Evolutionary conservation across 2,888 invertebrate species (phyloP).

Genomic region (Tenthredo mesomela): DNA sequence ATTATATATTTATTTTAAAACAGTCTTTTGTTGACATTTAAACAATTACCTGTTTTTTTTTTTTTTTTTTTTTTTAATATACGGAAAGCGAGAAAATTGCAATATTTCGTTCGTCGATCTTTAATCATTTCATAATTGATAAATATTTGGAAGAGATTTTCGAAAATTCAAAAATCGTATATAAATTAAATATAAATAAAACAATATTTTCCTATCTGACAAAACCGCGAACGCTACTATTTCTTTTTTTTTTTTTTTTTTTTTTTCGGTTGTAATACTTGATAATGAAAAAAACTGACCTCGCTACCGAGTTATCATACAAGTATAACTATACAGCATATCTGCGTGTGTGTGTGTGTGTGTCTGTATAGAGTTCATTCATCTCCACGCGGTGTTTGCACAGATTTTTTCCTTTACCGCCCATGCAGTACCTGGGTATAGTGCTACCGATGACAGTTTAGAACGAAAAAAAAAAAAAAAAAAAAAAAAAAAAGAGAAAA

Average conservation of each 20-base stretch:
- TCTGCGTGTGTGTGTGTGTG: background rate
- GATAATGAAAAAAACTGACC: constrained; percentile 12
- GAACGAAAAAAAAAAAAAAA: too few species aligned
- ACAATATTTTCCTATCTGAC: background rate
- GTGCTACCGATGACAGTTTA: background rate
- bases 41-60: background rate
- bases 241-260: background rate
- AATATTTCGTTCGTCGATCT: background rate
- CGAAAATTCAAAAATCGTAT: background rate
- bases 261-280: background rate
- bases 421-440: background rate
- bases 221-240: background rate
- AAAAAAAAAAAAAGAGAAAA: too few species aligned
- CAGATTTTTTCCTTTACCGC: background rate
- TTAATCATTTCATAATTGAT: background rate
- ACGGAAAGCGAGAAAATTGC: background rate
- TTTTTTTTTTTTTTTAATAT: too few species aligned
- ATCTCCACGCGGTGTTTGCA: constrained; percentile 19
- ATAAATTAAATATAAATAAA: background rate
- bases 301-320: constrained; percentile 40
- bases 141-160: background rate
- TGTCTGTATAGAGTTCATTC: constrained; percentile 27
- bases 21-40: background rate
- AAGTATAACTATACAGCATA: background rate
- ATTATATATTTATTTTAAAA: background rate